A percentile compares a stretch with the other conserved stretches of the same genome.
Conservation (phyloP, 2,888 invertebrate genomes). For the Hymenopus coronatus region DNA sequence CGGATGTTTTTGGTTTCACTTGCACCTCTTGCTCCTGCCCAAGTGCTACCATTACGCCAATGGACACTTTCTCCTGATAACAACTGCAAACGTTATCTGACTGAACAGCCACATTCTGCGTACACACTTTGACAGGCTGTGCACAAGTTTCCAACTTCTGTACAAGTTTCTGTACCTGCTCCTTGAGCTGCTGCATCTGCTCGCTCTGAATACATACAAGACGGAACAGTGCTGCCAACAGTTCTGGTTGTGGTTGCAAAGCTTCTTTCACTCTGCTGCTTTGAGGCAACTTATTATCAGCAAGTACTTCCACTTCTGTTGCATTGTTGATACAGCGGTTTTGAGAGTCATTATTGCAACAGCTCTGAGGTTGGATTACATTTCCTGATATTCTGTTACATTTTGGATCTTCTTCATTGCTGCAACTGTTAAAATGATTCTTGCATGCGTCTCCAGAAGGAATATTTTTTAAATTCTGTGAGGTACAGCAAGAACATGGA, state of each 20-base stretch:
- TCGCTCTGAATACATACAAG: neutral
- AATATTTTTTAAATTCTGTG: too few species aligned
- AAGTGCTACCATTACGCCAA: neutral
- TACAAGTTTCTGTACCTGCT: neutral
- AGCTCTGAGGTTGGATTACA: neutral
- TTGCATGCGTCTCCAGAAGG: too few species aligned
- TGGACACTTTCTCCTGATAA: neutral
- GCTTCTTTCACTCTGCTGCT: neutral
- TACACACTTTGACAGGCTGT: neutral
- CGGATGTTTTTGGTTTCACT: neutral
- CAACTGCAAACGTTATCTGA: neutral
- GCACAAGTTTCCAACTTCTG: neutral
- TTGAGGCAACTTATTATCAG: neutral
- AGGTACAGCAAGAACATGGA: too few species aligned
- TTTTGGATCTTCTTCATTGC: neutral
- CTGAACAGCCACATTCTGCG: neutral
- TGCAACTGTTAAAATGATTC: too few species aligned
- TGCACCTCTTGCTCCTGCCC: neutral
- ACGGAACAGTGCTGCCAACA: neutral
- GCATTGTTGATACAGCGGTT: neutral
- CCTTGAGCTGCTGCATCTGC: neutral
- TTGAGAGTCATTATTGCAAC: neutral
- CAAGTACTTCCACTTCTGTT: neutral
- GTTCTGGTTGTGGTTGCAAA: neutral
- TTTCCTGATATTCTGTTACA: too few species aligned